A percentile compares a stretch with the other conserved stretches of the same genome.
These are phyloP conservation scores for Probaryconus sp. DNA, from an alignment of 1,140 invertebrate genomes.

Conservation along the genomic window DNA sequence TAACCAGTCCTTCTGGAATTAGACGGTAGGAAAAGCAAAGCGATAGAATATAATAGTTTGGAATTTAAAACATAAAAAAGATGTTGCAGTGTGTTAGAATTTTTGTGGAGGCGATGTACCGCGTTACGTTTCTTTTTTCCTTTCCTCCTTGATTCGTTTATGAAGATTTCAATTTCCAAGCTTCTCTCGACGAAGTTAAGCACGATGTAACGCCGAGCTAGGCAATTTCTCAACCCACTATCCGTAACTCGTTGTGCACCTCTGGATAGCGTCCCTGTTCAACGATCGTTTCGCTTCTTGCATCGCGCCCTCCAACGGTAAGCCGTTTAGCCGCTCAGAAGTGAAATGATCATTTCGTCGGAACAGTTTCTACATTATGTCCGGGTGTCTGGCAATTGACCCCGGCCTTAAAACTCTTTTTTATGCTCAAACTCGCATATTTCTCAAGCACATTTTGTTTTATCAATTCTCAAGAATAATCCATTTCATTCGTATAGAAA, in stretches of 20 bases:
- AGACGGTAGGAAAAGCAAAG: slow-evolving; percentile 40
- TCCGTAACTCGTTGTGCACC: slow-evolving; percentile 2
- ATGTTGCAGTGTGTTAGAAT: slow-evolving; percentile 6
- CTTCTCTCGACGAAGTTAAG: slow-evolving; percentile 8
- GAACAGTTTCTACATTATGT: not conserved
- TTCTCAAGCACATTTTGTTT: no score
- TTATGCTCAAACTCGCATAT: no score
- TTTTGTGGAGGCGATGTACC: not conserved
- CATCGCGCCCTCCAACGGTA: not conserved
- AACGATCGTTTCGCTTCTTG: slow-evolving; percentile 11
- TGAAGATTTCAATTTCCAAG: slow-evolving; percentile 22
- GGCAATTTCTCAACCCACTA: slow-evolving; percentile 17
- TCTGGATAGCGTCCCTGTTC: slow-evolving; percentile 10
- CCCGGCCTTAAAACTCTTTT: not conserved
- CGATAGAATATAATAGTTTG: slow-evolving; percentile 10
- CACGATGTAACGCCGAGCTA: slow-evolving; percentile 20
- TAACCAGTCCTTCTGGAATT: slow-evolving; percentile 50
- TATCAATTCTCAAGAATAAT: no score
- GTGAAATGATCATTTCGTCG: slow-evolving; percentile 8
- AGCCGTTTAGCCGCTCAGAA: not conserved
- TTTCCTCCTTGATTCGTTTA: slow-evolving; percentile 8
- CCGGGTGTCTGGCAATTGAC: not conserved
- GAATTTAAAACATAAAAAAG: slow-evolving; percentile 2
- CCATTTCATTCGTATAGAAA: no score
- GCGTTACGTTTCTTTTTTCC: not conserved